Conservation (phyloP, 2,113 vertebrate species). For the Philantomba maxwellii region DNA sequence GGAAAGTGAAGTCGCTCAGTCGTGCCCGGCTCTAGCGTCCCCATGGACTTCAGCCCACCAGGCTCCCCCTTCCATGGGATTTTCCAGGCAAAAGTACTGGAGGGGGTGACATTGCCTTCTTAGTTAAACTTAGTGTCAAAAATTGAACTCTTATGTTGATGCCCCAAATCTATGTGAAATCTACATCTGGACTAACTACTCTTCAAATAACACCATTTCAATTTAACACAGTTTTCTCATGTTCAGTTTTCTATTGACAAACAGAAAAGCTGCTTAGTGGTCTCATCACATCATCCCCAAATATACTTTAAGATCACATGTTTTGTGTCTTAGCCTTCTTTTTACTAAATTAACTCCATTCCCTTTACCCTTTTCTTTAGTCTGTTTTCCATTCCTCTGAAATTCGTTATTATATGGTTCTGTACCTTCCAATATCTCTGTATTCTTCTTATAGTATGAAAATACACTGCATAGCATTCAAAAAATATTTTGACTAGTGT, state of each 20-base stretch:
- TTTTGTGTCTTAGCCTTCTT: neutral
- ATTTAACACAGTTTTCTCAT: slow-evolving; percentile 9
- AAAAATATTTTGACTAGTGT: slow-evolving; percentile 19
- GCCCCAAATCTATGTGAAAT: neutral
- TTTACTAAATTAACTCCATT: slow-evolving; percentile 14
- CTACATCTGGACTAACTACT: neutral
- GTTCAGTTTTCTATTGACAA: neutral
- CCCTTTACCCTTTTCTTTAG: slow-evolving; percentile 23
- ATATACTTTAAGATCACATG: neutral
- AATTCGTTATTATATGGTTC: neutral
- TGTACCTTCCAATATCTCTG: neutral
- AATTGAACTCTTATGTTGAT: neutral
- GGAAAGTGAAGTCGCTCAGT: too few species aligned
- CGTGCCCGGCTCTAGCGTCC: too few species aligned
- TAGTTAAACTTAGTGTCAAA: neutral
- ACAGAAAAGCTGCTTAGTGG: slow-evolving; percentile 1
- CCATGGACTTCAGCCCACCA: too few species aligned
- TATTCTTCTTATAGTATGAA: slow-evolving; percentile 17
- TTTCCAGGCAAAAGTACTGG: too few species aligned
- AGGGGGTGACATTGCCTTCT: too few species aligned
- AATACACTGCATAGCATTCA: neutral
- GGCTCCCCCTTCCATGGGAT: too few species aligned
- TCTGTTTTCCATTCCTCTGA: slow-evolving; percentile 19
- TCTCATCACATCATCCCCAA: neutral
- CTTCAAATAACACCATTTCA: neutral